Percentiles rank a stretch among this genome's conserved stretches.
These are phyloP conservation scores for Stenurella melanura DNA, from an alignment of 2,888 invertebrate genomes.

Conservation along the genomic window DNA sequence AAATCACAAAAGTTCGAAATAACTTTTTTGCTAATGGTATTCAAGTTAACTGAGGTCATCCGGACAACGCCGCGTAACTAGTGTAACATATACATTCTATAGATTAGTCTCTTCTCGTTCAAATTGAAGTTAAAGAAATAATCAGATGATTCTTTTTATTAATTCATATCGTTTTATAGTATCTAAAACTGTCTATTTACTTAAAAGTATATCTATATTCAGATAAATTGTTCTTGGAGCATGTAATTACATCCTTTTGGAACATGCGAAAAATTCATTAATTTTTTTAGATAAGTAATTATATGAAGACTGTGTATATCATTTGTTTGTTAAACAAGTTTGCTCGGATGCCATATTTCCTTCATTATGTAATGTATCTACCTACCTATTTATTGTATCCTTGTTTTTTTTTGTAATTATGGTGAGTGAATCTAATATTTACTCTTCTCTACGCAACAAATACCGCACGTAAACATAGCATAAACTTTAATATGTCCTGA, in stretches of 20 bases:
- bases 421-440: conserved; percentile 32
- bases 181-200: too few relatives aligned
- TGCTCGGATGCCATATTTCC: not conserved
- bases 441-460: conserved; percentile 20
- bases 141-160: too few relatives aligned
- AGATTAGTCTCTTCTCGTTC: too few relatives aligned
- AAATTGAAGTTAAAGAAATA: too few relatives aligned
- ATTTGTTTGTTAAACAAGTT: conserved; percentile 8
- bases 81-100: too few relatives aligned
- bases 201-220: not conserved
- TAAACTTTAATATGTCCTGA: conserved; percentile 22
- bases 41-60: too few relatives aligned
- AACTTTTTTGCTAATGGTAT: too few relatives aligned
- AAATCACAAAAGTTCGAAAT: too few relatives aligned
- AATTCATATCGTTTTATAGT: too few relatives aligned
- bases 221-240: not conserved
- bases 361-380: conserved; percentile 3
- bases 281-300: conserved; percentile 9
- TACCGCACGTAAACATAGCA: conserved; percentile 21
- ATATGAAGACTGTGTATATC: not conserved
- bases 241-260: conserved; percentile 9
- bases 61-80: too few relatives aligned
- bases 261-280: conserved; percentile 24
- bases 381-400: conserved; percentile 15
- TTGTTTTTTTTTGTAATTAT: conserved; percentile 28